Percentiles rank a stretch among this genome's conserved stretches.
phyloP scores from a whole-genome alignment of 2,797 vertebrate genomes.

The Clarias platycephalus region DNA sequence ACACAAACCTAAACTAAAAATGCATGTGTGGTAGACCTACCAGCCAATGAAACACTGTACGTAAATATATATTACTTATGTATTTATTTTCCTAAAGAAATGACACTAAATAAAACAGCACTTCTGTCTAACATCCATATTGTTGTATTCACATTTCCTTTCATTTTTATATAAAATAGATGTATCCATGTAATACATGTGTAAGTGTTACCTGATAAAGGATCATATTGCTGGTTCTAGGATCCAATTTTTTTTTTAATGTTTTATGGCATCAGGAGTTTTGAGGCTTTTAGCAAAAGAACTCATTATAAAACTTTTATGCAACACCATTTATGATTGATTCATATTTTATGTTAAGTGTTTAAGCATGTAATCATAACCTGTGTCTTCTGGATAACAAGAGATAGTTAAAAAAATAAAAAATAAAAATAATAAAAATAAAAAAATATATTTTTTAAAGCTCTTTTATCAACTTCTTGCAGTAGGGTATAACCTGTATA shows the following conservation, averaged over 20 bases:
- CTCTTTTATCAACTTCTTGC: background rate
- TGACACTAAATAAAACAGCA: background rate
- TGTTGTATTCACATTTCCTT: background rate
- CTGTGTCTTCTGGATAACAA: background rate
- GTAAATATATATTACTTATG: background rate
- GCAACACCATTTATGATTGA: background rate
- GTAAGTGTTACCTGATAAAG: background rate
- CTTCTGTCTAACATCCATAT: background rate
- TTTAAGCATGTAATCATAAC: background rate
- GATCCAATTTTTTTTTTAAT: background rate
- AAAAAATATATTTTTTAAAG: too few relatives aligned
- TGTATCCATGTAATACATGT: background rate
- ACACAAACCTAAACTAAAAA: conserved; percentile 13
- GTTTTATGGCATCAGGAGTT: background rate
- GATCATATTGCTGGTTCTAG: background rate
- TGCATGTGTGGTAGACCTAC: background rate
- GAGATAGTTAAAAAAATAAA: background rate
- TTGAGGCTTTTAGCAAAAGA: background rate
- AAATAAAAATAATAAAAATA: too few relatives aligned
- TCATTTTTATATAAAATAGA: background rate
- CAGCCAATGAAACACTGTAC: background rate
- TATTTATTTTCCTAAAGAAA: background rate
- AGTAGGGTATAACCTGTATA: background rate
- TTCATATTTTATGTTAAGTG: background rate
- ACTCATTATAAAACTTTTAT: background rate